A percentile compares a stretch with the other conserved stretches of the same genome.
phyloP scores from a whole-genome alignment of 2,113 vertebrate genomes.

The Notothenia coriiceps region DNA sequence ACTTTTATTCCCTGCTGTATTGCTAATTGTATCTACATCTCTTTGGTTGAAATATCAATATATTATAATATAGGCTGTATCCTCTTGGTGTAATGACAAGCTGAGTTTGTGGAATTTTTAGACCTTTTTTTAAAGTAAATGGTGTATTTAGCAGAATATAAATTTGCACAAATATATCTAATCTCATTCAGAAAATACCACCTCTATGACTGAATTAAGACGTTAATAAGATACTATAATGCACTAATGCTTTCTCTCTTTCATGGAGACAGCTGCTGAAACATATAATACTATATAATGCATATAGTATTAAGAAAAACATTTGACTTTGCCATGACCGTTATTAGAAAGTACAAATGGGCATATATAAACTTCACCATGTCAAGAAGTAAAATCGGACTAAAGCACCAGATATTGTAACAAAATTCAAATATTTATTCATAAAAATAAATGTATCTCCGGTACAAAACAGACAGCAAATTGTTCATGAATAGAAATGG shows the following conservation, averaged over 20 bases:
- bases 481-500: background rate
- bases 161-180: background rate
- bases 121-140: background rate
- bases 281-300: too few relatives aligned
- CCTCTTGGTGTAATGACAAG: background rate
- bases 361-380: too few relatives aligned
- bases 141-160: background rate
- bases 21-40: too few relatives aligned
- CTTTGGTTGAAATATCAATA: too few relatives aligned
- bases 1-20: too few relatives aligned
- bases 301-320: too few relatives aligned
- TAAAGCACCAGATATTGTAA: background rate
- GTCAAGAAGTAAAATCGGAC: background rate
- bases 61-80: background rate
- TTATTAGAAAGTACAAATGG: too few relatives aligned
- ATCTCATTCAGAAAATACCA: background rate
- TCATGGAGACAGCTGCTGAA: background rate
- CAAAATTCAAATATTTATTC: slow-evolving; percentile 64
- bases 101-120: background rate
- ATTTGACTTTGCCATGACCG: background rate
- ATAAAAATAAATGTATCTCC: slow-evolving; percentile 56
- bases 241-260: background rate
- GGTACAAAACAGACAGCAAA: slow-evolving; percentile 35
- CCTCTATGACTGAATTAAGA: background rate
- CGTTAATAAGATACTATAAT: background rate